Evolutionary conservation across 2,797 vertebrate genomes (phyloP).

Genomic region (Poeciliopsis infans): DNA sequence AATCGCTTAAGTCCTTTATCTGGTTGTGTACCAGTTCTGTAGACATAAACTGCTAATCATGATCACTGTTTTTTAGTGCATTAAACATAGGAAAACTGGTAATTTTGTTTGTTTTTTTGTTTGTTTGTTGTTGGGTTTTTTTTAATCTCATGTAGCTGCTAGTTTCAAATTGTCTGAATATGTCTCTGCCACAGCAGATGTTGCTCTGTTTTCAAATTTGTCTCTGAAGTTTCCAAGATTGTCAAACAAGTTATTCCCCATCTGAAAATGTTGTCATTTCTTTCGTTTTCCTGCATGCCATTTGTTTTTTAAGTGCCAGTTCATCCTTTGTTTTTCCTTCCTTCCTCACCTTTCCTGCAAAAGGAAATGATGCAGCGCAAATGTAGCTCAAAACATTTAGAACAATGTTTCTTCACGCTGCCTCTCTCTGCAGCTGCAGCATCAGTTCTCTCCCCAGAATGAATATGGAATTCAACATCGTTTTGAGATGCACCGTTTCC

Average conservation of each 20-base stretch:
- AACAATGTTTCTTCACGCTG: slow-evolving; percentile 9
- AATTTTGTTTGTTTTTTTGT: not conserved
- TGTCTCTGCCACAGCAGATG: not conserved
- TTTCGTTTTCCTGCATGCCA: not conserved
- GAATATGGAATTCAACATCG: not conserved
- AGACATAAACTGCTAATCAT: not conserved
- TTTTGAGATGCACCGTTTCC: not conserved
- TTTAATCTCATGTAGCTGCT: not conserved
- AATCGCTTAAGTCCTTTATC: slow-evolving; percentile 24
- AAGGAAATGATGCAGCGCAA: slow-evolving; percentile 41
- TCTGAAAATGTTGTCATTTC: not conserved
- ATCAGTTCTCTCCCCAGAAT: slow-evolving; percentile 8
- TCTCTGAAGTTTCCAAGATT: not conserved
- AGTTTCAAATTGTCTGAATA: not conserved
- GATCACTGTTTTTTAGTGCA: slow-evolving; percentile 10
- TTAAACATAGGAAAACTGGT: not conserved
- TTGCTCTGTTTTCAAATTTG: not conserved
- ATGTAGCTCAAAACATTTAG: slow-evolving; percentile 14
- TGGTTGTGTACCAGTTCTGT: slow-evolving; percentile 26
- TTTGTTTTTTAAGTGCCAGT: slow-evolving; percentile 7
- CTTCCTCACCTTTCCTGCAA: slow-evolving; percentile 27
- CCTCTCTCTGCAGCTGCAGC: not conserved
- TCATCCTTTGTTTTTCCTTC: slow-evolving; percentile 34
- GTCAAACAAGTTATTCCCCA: not conserved
- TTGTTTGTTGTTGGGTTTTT: not conserved